phyloP scores from a whole-genome alignment of 2,113 vertebrate species.

The Passer domesticus region DNA sequence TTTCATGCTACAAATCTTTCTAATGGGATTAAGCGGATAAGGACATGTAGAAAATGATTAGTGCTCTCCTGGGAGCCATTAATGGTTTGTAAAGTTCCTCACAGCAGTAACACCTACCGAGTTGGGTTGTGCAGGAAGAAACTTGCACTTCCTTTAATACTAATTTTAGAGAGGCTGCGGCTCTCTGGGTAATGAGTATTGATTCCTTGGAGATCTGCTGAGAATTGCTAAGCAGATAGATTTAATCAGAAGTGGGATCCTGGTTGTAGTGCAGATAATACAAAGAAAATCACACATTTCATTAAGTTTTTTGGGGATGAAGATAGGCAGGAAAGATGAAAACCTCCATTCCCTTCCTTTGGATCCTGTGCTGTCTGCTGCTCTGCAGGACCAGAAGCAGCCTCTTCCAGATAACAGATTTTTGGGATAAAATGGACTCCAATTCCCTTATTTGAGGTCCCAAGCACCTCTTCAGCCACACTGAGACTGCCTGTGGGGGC shows the following conservation, averaged over 20 bases:
- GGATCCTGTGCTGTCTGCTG: accelerated
- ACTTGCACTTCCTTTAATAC: background rate
- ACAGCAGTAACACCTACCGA: background rate
- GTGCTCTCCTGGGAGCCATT: conserved; percentile 6
- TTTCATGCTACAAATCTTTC: background rate
- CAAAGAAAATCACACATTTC: background rate
- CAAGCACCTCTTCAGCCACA: background rate
- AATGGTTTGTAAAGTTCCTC: background rate
- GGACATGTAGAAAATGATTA: conserved; percentile 1
- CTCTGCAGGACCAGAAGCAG: background rate
- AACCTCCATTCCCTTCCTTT: background rate
- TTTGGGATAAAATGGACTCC: background rate
- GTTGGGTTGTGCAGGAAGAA: background rate
- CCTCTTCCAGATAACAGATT: background rate
- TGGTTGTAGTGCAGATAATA: background rate
- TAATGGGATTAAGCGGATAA: conserved; percentile 7
- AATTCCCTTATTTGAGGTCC: background rate
- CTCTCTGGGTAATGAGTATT: background rate
- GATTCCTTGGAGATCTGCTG: background rate
- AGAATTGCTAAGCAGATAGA: background rate
- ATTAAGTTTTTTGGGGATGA: background rate
- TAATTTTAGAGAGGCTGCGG: background rate
- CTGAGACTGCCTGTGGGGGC: background rate
- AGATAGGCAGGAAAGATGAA: background rate
- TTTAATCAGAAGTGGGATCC: background rate